Evolutionary conservation across 1,140 invertebrate species (phyloP).

Genomic region (Bombus ignitus): DNA sequence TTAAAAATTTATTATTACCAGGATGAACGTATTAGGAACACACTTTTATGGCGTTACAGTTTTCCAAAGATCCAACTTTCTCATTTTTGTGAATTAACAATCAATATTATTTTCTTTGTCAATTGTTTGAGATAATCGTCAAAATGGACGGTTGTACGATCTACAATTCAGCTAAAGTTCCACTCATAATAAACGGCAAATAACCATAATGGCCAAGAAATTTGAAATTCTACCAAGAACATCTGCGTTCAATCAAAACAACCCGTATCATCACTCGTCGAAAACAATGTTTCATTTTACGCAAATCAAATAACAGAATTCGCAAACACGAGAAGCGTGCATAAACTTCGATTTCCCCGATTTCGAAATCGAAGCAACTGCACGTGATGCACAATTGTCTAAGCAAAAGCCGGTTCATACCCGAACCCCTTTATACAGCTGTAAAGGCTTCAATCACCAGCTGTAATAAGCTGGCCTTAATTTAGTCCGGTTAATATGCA

Average conservation of each 20-base stretch:
- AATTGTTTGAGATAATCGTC: too few relatives aligned
- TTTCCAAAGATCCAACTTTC: too few relatives aligned
- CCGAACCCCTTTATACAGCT: neutral
- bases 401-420: neutral
- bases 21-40: too few relatives aligned
- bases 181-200: neutral
- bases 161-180: neutral
- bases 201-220: neutral
- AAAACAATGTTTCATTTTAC: neutral
- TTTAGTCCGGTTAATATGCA: constrained; percentile 34
- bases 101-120: too few relatives aligned
- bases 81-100: too few relatives aligned
- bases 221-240: neutral
- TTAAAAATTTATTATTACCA: neutral
- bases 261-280: neutral
- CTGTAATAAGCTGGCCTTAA: constrained; percentile 26
- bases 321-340: neutral
- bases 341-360: neutral
- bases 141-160: too few relatives aligned
- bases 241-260: neutral
- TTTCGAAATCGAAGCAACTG: neutral
- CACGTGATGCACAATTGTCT: neutral
- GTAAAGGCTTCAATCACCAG: constrained; percentile 33
- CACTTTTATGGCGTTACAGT: too few relatives aligned
- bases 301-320: neutral